These are phyloP conservation scores for Drosophila athabasca DNA, from an alignment of 1,140 invertebrate species.

Conservation along the genomic window DNA sequence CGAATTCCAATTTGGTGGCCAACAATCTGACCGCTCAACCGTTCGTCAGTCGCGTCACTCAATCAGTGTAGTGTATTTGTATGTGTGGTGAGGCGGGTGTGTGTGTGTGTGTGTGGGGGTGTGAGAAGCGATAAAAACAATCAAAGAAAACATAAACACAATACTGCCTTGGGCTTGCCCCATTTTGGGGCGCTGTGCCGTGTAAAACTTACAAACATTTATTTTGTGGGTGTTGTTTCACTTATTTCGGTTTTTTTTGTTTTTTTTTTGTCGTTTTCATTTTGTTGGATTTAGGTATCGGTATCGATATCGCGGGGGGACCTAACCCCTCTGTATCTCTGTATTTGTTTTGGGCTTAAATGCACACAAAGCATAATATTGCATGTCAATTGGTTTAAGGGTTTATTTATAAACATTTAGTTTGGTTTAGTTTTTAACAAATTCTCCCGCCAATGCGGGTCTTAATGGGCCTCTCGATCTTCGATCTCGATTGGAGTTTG, in stretches of 20 bases:
- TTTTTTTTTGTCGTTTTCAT: conserved; percentile 15
- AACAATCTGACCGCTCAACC: conserved; percentile 43
- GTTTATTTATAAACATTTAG: conserved; percentile 74
- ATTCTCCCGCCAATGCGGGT: conserved; percentile 28
- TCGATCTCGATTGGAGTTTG: not conserved
- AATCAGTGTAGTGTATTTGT: conserved; percentile 11
- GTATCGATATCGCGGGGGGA: conserved; percentile 38
- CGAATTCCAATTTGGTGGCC: conserved; percentile 27
- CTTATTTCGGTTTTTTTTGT: conserved; percentile 6
- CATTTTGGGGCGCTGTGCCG: conserved; percentile 62
- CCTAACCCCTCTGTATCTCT: conserved; percentile 41
- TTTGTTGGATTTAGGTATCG: conserved; percentile 20
- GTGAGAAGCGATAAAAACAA: conserved; percentile 64
- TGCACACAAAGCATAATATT: conserved; percentile 81
- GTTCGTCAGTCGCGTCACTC: conserved; percentile 14
- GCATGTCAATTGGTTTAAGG: conserved; percentile 62
- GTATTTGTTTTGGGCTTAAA: conserved; percentile 51
- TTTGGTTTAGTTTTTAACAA: conserved; percentile 70
- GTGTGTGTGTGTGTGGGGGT: conserved; percentile 22
- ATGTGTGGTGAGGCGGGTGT: conserved; percentile 13
- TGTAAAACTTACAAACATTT: conserved; percentile 78
- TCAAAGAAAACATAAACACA: conserved; percentile 64
- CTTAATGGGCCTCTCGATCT: conserved; percentile 13
- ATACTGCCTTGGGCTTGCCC: conserved; percentile 76
- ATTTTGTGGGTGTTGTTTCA: conserved; percentile 59